Conservation (phyloP, 2,797 vertebrate species). For the Pangasius larnaudii region DNA sequence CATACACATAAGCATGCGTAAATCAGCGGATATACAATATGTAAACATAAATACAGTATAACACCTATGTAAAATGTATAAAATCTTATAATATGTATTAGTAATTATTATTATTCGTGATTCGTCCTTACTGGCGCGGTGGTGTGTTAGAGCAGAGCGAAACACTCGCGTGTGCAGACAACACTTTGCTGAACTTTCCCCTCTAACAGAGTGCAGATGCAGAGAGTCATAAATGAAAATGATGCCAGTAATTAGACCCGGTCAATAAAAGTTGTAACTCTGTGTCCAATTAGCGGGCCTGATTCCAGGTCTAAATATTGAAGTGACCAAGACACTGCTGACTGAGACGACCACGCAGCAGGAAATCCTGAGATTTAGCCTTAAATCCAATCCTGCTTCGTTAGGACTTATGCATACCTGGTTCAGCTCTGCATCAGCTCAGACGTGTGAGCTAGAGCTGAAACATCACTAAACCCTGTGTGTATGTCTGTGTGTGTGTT, state of each 20-base stretch:
- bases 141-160: background rate
- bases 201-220: constrained; percentile 33
- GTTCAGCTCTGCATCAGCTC: constrained; percentile 4
- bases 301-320: background rate
- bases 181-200: constrained; percentile 33
- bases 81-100: background rate
- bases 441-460: background rate
- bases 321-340: constrained; percentile 16
- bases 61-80: too few species aligned
- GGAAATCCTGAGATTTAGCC: background rate
- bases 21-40: too few species aligned
- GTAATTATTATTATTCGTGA: background rate
- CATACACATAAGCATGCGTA: background rate
- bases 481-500: background rate
- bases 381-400: background rate
- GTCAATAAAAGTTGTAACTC: constrained; percentile 53
- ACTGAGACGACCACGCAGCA: background rate
- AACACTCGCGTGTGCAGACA: background rate
- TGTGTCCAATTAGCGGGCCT: constrained; percentile 46
- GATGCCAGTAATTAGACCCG: constrained; percentile 48
- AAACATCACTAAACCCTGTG: background rate
- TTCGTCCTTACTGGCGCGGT: background rate
- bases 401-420: background rate
- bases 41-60: background rate
- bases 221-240: constrained; percentile 48